Evolutionary conservation across 2,888 invertebrate species (phyloP).

Genomic region (Erpobdella octoculata): DNA sequence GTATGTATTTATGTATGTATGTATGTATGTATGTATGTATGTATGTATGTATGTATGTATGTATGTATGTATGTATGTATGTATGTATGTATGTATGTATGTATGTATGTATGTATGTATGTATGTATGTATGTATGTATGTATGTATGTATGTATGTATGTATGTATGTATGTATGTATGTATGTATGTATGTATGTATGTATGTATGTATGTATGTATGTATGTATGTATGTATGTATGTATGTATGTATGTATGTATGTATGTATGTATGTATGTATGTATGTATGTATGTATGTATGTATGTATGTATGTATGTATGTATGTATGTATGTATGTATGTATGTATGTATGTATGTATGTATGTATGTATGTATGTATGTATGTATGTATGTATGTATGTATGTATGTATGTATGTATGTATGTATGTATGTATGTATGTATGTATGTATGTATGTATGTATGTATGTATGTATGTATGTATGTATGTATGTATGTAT

Average conservation of each 20-base stretch:
- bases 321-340: background rate
- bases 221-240: background rate
- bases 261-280: background rate
- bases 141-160: slow-evolving; percentile 6
- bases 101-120: slow-evolving; percentile 25
- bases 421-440: slow-evolving; percentile 9
- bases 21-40: slow-evolving; percentile 27
- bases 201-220: background rate
- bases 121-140: slow-evolving; percentile 23
- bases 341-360: slow-evolving; percentile 12
- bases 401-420: slow-evolving; percentile 6
- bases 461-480: slow-evolving; percentile 8
- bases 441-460: slow-evolving; percentile 7
- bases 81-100: slow-evolving; percentile 25
- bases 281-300: background rate
- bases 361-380: slow-evolving; percentile 13
- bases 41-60: slow-evolving; percentile 30
- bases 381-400: slow-evolving; percentile 15
- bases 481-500: slow-evolving; percentile 8
- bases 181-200: background rate
- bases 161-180: background rate
- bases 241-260: background rate
- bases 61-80: slow-evolving; percentile 28
- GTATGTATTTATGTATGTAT: background rate
- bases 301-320: background rate